Evolutionary conservation across 35 echinoderm and acorn worm species (phyloP), one percentile per base, ranked within the genome.

Genomic region (Apostichopus japonicus): DNA sequence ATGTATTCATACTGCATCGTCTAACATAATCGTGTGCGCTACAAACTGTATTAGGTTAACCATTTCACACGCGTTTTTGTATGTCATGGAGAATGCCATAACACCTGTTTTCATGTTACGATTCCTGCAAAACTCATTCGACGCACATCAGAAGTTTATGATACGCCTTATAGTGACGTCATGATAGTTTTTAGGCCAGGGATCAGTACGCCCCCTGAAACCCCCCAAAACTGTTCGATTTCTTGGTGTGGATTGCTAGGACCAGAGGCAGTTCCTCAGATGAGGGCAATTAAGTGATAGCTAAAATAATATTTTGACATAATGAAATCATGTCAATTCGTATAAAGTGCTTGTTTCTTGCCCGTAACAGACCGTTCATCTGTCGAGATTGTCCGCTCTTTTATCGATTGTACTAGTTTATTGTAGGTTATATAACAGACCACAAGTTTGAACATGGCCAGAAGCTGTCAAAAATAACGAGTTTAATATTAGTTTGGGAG

Each of bases 401-500:
- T 75, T 75, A 75, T 75, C n/a, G 71, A 75, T 75, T 75, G 71
- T 75, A 75, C 71, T 23, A 75, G 15, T 75, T 75, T 75, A 75
- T 75, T 75, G 71, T 75, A 75, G 71, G 71, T 75, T 75, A 75
- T 75, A 15, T 19, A 21, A 15, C 21, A 75, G 71, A 19, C 15
- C 17, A 19, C 5, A 75, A 75, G 71, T 75, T 75, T 75, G 71
- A 75, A 23, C 71, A 75, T 75, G 15, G 16, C 71, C 71, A 75
- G 14, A 19, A 75, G 71, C 71, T 23, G 71, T 19, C 71, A 75
- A 24, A 75, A 75, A 75, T 75, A 75, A 75, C 71, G 71, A 75
- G 71, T 75, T 75, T 75, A 75, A 75, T 75, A 75, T 75, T 75
- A 75, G 71, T 75, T 75, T 75, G 71, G 71, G 71, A 75, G 71